phyloP scores from a whole-genome alignment of 2,888 invertebrate genomes.

The Elmis aenea region DNA sequence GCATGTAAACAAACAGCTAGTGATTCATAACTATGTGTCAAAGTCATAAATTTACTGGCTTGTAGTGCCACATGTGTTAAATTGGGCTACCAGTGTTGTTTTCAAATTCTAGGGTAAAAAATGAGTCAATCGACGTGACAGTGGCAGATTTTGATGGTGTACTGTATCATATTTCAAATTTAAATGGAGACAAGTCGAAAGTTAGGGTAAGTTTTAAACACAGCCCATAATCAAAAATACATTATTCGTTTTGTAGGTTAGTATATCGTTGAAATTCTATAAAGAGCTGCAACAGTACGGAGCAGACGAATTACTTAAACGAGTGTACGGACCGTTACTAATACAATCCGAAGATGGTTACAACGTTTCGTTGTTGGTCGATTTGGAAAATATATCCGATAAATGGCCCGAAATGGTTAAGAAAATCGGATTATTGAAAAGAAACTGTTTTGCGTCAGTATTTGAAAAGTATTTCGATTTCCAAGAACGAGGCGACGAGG shows the following conservation, averaged over 20 bases:
- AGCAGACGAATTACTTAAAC: constrained; percentile 91
- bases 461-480: constrained; percentile 99
- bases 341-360: constrained; percentile 87
- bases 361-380: constrained; percentile 89
- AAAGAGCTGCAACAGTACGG: constrained; percentile 97
- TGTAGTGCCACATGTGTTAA: too few relatives aligned
- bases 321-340: constrained; percentile 83
- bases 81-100: too few relatives aligned
- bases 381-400: constrained; percentile 86
- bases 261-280: constrained; percentile 97
- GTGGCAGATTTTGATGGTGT: constrained; percentile 99
- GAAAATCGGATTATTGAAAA: constrained; percentile 89
- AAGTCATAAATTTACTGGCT: too few relatives aligned
- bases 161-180: constrained; percentile 95
- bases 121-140: constrained; percentile 90
- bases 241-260: constrained; percentile 61
- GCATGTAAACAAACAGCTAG: too few relatives aligned
- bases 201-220: constrained; percentile 71
- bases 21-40: too few relatives aligned
- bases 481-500: constrained; percentile 88
- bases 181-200: constrained; percentile 94
- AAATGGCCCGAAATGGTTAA: constrained; percentile 87
- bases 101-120: constrained; percentile 75
- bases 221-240: neutral
- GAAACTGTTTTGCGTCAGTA: constrained; percentile 98